Conservation (phyloP, 2,888 invertebrate genomes). For the Nineta flava region DNA sequence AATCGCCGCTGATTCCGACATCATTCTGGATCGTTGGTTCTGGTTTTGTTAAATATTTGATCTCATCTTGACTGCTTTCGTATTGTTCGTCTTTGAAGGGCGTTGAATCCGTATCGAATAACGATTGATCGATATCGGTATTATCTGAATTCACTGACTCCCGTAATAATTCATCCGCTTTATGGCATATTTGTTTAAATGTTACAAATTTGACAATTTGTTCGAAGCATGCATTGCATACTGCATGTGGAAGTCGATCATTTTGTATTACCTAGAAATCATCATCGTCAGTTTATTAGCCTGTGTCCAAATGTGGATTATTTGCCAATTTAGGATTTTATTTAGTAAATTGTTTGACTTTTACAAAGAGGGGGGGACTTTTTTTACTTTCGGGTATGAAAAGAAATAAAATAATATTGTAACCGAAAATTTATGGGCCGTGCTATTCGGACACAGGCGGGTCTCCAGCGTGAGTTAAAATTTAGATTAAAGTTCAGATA, state of each 20-base stretch:
- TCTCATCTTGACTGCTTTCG: too few species aligned
- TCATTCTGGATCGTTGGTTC: too few species aligned
- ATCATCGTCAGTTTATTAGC: background rate
- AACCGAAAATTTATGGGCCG: too few species aligned
- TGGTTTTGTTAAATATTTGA: too few species aligned
- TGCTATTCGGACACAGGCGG: too few species aligned
- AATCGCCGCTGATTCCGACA: too few species aligned
- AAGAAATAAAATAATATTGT: too few species aligned
- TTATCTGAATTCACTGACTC: constrained; percentile 5
- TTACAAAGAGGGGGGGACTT: background rate
- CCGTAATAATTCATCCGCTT: constrained; percentile 4
- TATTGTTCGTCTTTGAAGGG: background rate
- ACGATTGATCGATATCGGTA: constrained; percentile 1
- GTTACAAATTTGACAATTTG: constrained; percentile 5
- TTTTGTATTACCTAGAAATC: constrained; percentile 15
- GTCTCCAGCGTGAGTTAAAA: too few species aligned
- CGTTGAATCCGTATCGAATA: background rate
- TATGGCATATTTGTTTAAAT: constrained; percentile 6
- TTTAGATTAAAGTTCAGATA: too few species aligned
- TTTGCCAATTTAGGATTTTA: too few species aligned
- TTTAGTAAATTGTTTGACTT: background rate
- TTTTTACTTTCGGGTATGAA: background rate
- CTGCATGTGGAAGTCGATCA: constrained; percentile 15
- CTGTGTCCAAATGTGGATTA: too few species aligned
- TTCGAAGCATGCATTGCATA: constrained; percentile 12